A percentile compares a stretch with the other conserved stretches of the same genome.
These are phyloP conservation scores for Probaryconus sp. DNA, from an alignment of 1,140 invertebrate species.

Conservation along the genomic window DNA sequence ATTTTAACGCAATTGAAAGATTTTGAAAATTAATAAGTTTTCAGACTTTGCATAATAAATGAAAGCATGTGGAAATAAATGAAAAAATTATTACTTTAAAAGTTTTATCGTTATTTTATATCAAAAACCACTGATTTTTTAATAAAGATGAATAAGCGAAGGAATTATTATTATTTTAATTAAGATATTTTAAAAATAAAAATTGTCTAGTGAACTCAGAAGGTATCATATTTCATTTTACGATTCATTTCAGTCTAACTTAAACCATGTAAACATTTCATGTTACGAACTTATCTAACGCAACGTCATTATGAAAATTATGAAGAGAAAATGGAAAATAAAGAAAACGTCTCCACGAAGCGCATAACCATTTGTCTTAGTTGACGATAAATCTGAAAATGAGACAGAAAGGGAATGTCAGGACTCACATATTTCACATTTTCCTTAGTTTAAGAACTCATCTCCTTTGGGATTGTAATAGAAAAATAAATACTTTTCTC, in stretches of 20 bases:
- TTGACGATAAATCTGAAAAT: slow-evolving; percentile 37
- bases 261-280: slow-evolving; percentile 1
- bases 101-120: no score
- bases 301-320: slow-evolving; percentile 29
- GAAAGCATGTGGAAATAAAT: no score
- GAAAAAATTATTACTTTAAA: no score
- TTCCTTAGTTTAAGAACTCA: slow-evolving; percentile 46
- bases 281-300: neutral
- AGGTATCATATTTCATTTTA: slow-evolving; percentile 14
- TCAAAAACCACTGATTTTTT: no score
- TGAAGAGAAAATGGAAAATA: slow-evolving; percentile 30
- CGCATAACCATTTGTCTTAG: slow-evolving; percentile 49
- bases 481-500: slow-evolving; percentile 69
- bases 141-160: no score
- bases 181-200: no score
- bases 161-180: no score
- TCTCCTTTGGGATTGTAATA: slow-evolving; percentile 64
- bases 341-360: slow-evolving; percentile 30
- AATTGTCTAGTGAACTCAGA: no score
- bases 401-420: slow-evolving; percentile 21
- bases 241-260: slow-evolving; percentile 9
- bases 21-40: no score
- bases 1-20: no score
- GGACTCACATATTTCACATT: slow-evolving; percentile 58
- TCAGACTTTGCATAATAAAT: no score